Evolutionary conservation across 2,113 vertebrate genomes (phyloP), one percentile per base, ranked within the genome.

Genomic region (Heterochromis multidens): DNA sequence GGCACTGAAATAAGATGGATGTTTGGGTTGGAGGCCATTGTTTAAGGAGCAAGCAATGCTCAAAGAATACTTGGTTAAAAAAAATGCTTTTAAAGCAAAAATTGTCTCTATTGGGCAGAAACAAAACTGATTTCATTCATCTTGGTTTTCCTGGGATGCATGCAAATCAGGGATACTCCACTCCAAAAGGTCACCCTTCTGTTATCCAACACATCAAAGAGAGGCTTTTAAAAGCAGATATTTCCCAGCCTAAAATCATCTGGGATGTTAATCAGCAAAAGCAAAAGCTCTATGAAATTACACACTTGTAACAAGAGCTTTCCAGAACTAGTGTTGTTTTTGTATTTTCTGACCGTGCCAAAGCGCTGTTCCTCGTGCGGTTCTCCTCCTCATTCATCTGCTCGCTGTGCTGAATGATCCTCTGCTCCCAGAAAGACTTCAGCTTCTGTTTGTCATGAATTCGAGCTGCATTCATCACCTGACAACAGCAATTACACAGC

Each of bases 361-460:
- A 80, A 9, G 91, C 88, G 61, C 93, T 94, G 91, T 80, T 87
- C 72, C 79, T 85, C 88, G 31, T 37, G 5, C 92, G 88, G 4
- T 43, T 79, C 74, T 93, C 91, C 82, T 93, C 93, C 27, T 83
- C 31, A 2, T 79, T 82, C 89, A 83, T 79, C 77, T 87, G 87
- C 49, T 86, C 37, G 2, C 40, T 10, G 61, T 94, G 93, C 67
- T 79, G 79, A 10, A 82, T 2, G 31, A 94, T 92, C 88, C 40
- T 87, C 80, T 84, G 40, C 92, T 94, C 94, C 92, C 92, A 93
- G 87, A 92, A 94, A 1, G 59, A 87, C 88, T 46, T 91, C 25
- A 94, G 77, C 67, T 91, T 94, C 27, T 92, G 83, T 27, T 88
- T 89, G 86, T 94, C 93, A 17, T 92, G 91, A 9, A 93, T 83